phyloP scores from a whole-genome alignment of 2,888 invertebrate species.

The Fissipunctia ypsillon region DNA sequence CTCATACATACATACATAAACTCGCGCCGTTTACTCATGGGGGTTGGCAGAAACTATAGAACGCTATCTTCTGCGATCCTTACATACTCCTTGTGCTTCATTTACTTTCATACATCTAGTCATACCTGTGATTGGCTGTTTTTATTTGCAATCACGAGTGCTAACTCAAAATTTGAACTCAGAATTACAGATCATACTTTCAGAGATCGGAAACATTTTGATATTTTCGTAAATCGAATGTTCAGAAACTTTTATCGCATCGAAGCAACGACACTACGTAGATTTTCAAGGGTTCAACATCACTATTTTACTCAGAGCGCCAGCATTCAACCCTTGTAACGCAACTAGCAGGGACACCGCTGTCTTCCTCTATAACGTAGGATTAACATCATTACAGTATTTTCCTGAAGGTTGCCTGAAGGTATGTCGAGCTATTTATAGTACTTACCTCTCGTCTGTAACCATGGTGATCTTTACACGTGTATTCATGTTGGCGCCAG shows the following conservation, averaged over 20 bases:
- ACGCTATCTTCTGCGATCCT: no score
- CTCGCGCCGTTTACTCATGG: not conserved
- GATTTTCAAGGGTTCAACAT: not conserved
- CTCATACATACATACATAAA: not conserved
- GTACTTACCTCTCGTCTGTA: slow-evolving; percentile 19
- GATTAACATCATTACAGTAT: slow-evolving; percentile 31
- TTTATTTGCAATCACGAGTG: not conserved
- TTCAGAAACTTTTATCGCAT: not conserved
- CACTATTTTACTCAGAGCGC: slow-evolving; percentile 9
- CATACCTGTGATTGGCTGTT: not conserved
- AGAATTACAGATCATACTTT: not conserved
- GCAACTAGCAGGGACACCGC: not conserved
- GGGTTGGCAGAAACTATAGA: not conserved
- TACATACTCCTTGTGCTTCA: no score
- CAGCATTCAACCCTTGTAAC: slow-evolving; percentile 4
- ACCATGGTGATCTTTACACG: slow-evolving; percentile 30
- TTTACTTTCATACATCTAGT: not conserved
- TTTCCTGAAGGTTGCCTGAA: slow-evolving; percentile 8
- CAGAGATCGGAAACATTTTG: not conserved
- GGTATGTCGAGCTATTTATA: slow-evolving; percentile 16
- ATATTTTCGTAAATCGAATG: not conserved
- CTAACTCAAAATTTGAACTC: slow-evolving; percentile 10
- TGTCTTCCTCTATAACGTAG: slow-evolving; percentile 1
- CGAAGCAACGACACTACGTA: not conserved
- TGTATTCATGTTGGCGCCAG: slow-evolving; percentile 10